A percentile compares a stretch with the other conserved stretches of the same genome.
Conservation (phyloP, 2,113 vertebrate species). For the Alectura lathami region DNA sequence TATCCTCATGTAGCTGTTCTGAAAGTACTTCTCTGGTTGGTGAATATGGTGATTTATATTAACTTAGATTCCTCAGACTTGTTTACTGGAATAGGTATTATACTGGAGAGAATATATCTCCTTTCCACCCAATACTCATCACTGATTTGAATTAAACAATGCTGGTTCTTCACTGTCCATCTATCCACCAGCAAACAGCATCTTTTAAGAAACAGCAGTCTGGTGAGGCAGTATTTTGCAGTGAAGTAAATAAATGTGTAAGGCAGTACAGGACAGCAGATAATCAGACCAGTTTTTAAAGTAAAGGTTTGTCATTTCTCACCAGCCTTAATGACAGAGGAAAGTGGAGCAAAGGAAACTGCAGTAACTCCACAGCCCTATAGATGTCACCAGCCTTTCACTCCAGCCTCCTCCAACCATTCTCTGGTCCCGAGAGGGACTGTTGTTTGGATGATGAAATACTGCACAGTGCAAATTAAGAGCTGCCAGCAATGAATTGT, state of each 20-base stretch:
- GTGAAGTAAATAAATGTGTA: not conserved
- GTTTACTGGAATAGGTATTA: not conserved
- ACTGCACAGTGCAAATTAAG: not conserved
- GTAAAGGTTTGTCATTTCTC: not conserved
- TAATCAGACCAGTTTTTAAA: not conserved
- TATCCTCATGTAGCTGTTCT: not conserved
- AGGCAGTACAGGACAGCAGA: not conserved
- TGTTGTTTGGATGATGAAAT: not conserved
- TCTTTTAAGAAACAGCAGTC: not conserved
- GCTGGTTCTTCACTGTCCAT: not conserved
- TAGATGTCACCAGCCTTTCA: conserved; percentile 49
- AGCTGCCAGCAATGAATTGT: conserved; percentile 7
- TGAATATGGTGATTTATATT: not conserved
- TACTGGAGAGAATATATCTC: not conserved
- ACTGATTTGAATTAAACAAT: not conserved
- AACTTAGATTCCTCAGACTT: not conserved
- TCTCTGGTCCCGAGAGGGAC: not conserved
- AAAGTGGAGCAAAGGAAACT: not conserved
- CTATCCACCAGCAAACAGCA: not conserved
- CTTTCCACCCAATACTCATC: not conserved
- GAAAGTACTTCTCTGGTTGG: not conserved
- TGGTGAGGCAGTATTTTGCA: not conserved
- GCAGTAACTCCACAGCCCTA: conserved; percentile 20
- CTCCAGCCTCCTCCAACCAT: not conserved
- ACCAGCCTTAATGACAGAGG: not conserved